Conservation (phyloP, 1,140 invertebrate species). For the Augochlora pura region DNA sequence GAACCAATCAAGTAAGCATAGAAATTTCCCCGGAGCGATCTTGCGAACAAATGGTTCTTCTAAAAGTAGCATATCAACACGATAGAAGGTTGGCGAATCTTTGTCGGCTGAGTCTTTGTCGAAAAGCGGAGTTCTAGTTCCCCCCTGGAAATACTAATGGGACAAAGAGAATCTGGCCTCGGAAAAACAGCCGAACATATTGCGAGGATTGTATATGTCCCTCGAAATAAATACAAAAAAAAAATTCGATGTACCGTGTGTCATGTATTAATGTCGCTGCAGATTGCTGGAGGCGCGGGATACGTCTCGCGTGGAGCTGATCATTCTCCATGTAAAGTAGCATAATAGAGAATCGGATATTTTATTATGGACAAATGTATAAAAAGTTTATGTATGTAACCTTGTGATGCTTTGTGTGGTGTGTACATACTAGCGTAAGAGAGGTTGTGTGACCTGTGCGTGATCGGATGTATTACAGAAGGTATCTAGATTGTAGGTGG, state of each 20-base stretch:
- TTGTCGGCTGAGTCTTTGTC: constrained; percentile 36
- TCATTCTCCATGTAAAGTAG: constrained; percentile 70
- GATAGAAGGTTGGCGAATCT: constrained; percentile 25
- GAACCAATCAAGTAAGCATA: constrained; percentile 15
- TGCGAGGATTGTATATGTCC: constrained; percentile 23
- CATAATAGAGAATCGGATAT: constrained; percentile 73
- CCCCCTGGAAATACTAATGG: constrained; percentile 36
- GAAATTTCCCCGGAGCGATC: constrained; percentile 18
- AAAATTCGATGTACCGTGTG: constrained; percentile 64
- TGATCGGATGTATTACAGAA: constrained; percentile 41
- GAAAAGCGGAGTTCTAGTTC: constrained; percentile 14
- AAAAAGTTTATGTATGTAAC: constrained; percentile 63
- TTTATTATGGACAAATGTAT: constrained; percentile 72
- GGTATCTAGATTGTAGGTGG: constrained; percentile 44
- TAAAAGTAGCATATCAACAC: constrained; percentile 68
- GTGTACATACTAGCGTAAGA: constrained; percentile 59
- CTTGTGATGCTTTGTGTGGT: constrained; percentile 66
- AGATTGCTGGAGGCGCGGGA: constrained; percentile 59
- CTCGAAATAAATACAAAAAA: constrained; percentile 36
- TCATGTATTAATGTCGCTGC: constrained; percentile 69
- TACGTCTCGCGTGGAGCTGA: constrained; percentile 58
- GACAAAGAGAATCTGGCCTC: constrained; percentile 46
- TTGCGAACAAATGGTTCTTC: constrained; percentile 22
- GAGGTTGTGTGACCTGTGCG: constrained; percentile 49
- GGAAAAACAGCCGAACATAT: not conserved